A percentile compares a stretch with the other conserved stretches of the same genome.
These are phyloP conservation scores for Plutella xylostella DNA, from an alignment of 2,888 invertebrate species.

Conservation along the genomic window DNA sequence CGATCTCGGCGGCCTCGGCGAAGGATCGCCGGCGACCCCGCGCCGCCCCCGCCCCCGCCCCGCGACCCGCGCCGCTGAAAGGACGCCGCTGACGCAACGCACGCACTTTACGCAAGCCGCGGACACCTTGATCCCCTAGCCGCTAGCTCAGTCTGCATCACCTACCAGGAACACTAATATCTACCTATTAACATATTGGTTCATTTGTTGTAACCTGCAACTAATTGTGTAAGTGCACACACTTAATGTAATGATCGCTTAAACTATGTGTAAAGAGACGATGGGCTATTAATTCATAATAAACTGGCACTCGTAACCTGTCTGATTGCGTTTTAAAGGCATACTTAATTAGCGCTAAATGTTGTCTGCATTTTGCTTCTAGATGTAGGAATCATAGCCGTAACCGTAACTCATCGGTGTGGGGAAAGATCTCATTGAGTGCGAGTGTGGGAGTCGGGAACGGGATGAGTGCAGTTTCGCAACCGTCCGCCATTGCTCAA, in stretches of 20 bases:
- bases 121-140: too few species aligned
- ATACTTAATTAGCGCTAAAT: too few species aligned
- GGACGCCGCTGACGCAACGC: conserved; percentile 6
- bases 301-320: not conserved
- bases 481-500: conserved; percentile 54
- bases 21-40: not conserved
- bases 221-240: not conserved
- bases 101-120: conserved; percentile 13
- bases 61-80: conserved; percentile 6
- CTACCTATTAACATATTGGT: too few species aligned
- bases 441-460: conserved; percentile 33
- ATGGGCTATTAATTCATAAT: not conserved
- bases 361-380: too few species aligned
- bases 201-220: too few species aligned
- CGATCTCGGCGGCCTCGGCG: conserved; percentile 51
- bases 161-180: too few species aligned
- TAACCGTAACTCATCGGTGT: too few species aligned
- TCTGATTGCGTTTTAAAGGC: not conserved
- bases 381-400: too few species aligned
- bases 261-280: not conserved
- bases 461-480: conserved; percentile 56
- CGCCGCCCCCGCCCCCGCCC: conserved; percentile 1
- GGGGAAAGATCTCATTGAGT: too few species aligned
- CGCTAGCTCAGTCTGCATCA: not conserved
- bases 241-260: not conserved